Evolutionary conservation across 2,113 vertebrate genomes (phyloP).

Genomic region (Campylomormyrus numenius): DNA sequence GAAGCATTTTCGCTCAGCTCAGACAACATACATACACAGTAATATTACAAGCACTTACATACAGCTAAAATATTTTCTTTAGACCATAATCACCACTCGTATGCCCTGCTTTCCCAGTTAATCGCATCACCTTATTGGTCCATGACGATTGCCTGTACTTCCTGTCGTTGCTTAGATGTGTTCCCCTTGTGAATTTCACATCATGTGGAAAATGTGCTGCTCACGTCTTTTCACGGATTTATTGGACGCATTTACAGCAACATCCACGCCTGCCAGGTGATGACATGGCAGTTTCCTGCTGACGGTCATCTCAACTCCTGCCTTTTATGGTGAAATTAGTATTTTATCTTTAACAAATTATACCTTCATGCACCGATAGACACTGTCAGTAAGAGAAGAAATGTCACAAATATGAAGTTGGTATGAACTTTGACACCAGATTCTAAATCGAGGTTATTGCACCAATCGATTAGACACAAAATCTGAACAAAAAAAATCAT

Average conservation of each 20-base stretch:
- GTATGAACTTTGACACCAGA: not conserved
- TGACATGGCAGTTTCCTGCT: not conserved
- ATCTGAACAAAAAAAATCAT: not conserved
- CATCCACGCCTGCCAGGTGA: not conserved
- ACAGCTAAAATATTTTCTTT: constrained; percentile 6
- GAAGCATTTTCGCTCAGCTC: constrained; percentile 15
- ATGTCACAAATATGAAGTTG: not conserved
- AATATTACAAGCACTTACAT: constrained; percentile 13
- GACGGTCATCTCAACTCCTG: not conserved
- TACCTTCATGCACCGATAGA: not conserved
- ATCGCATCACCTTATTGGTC: not conserved
- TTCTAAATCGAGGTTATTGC: not conserved
- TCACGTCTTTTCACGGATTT: no score
- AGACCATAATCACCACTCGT: not conserved
- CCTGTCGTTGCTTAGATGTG: not conserved
- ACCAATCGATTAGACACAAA: not conserved
- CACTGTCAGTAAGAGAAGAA: not conserved
- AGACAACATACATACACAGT: not conserved
- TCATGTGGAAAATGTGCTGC: not conserved
- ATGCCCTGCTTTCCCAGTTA: not conserved
- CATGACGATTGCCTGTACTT: not conserved
- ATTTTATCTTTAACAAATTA: not conserved
- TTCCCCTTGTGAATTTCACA: not conserved
- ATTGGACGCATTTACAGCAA: not conserved
- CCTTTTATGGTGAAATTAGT: not conserved